Percentiles rank a stretch among this genome's conserved stretches.
These are phyloP conservation scores for Hestina assimilis DNA, from an alignment of 1,140 invertebrate genomes.

Conservation along the genomic window DNA sequence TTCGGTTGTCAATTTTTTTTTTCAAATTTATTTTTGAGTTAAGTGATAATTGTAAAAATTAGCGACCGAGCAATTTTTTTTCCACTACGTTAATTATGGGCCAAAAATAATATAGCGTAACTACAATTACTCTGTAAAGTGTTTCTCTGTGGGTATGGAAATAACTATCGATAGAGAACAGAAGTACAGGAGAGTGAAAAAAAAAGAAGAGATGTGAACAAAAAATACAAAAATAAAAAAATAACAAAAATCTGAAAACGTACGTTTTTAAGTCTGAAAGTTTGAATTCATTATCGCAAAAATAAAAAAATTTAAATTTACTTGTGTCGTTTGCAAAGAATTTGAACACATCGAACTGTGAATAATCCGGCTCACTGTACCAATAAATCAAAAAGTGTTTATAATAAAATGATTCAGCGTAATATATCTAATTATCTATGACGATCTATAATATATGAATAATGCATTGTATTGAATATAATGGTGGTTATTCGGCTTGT, in stretches of 20 bases:
- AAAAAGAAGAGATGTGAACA: conserved; percentile 44
- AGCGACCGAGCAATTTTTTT: conserved; percentile 56
- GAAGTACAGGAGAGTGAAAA: conserved; percentile 70
- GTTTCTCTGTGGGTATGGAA: conserved; percentile 76
- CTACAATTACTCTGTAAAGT: conserved; percentile 72
- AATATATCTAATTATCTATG: conserved; percentile 47
- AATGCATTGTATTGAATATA: conserved; percentile 68
- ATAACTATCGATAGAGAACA: conserved; percentile 62
- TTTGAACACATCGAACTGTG: conserved; percentile 43
- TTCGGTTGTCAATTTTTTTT: conserved; percentile 59
- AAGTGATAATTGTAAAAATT: conserved; percentile 38
- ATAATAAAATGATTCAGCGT: conserved; percentile 59
- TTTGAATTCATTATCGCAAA: conserved; percentile 42
- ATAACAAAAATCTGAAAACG: conserved; percentile 37
- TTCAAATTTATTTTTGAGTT: neutral
- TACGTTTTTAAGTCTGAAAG: conserved; percentile 39
- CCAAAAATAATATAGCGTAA: conserved; percentile 72
- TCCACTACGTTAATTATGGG: conserved; percentile 70
- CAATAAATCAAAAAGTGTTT: conserved; percentile 57
- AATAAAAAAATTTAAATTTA: no score
- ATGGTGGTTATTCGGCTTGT: conserved; percentile 67
- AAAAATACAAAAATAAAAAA: conserved; percentile 58
- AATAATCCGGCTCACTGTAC: conserved; percentile 62
- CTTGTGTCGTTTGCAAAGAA: conserved; percentile 26
- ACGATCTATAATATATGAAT: conserved; percentile 50